Evolutionary conservation across 2,888 invertebrate genomes (phyloP).

Genomic region (Phoenoteleia sp.): DNA sequence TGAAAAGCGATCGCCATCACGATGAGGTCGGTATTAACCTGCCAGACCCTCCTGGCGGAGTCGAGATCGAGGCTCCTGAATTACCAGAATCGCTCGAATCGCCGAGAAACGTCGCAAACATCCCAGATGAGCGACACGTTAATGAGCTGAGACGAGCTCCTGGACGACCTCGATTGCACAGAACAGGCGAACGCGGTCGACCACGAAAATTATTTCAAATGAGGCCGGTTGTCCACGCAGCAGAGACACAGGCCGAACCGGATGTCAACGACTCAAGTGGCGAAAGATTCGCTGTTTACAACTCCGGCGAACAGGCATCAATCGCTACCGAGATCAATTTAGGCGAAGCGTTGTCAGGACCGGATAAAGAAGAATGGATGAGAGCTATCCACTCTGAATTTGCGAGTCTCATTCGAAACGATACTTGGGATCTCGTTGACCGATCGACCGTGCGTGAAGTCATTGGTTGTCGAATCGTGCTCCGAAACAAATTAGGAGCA

Average conservation of each 20-base stretch:
- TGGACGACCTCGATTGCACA: not conserved
- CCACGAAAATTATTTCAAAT: not conserved
- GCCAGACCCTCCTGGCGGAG: no score
- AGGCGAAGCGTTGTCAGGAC: slow-evolving; percentile 25
- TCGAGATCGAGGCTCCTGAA: no score
- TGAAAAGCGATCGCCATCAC: no score
- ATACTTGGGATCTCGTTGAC: slow-evolving; percentile 55
- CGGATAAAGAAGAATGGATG: slow-evolving; percentile 51
- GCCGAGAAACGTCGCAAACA: no score
- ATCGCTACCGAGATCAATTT: slow-evolving; percentile 16
- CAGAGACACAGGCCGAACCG: no score
- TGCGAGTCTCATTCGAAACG: slow-evolving; percentile 37
- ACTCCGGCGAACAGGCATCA: no score
- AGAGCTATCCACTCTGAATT: slow-evolving; percentile 41
- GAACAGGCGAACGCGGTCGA: not conserved
- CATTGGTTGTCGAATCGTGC: slow-evolving; percentile 33
- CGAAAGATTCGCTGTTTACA: no score
- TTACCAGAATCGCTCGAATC: no score
- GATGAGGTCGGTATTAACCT: no score
- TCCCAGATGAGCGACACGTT: no score
- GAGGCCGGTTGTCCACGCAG: no score
- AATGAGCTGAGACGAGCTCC: not conserved
- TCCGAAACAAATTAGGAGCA: not conserved
- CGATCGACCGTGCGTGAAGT: slow-evolving; percentile 30
- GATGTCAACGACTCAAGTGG: no score